Conservation (phyloP, 2,113 vertebrate genomes). For the Lonchura striata region DNA sequence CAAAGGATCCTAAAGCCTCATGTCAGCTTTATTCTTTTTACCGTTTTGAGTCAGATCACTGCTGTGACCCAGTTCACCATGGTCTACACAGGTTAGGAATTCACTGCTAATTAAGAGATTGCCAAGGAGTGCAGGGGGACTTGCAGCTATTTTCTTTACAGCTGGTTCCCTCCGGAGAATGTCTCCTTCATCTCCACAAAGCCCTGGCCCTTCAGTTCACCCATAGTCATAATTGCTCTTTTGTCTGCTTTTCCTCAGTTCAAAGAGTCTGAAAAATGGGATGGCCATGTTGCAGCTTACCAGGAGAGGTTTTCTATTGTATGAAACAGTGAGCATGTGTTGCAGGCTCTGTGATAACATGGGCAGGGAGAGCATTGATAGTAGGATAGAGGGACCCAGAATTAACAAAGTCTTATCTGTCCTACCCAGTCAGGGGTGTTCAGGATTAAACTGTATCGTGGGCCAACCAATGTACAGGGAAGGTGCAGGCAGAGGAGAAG, state of each 20-base stretch:
- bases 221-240: background rate
- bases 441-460: background rate
- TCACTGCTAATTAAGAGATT: background rate
- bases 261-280: background rate
- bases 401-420: background rate
- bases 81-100: background rate
- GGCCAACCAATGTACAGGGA: background rate
- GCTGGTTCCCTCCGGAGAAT: background rate
- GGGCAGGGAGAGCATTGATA: background rate
- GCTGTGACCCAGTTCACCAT: background rate
- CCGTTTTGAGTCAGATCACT: background rate
- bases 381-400: background rate
- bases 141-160: background rate
- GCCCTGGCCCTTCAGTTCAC: background rate
- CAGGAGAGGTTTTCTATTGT: background rate
- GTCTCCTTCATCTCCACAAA: background rate
- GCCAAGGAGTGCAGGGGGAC: background rate
- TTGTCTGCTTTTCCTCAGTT: background rate
- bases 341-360: accelerated
- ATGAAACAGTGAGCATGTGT: background rate
- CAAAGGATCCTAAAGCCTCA: background rate
- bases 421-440: background rate
- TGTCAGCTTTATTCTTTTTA: background rate
- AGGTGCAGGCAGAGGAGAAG: background rate
- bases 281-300: background rate